Evolutionary conservation across 2,113 vertebrate species (phyloP).

Genomic region (Cygnus buccinator): DNA sequence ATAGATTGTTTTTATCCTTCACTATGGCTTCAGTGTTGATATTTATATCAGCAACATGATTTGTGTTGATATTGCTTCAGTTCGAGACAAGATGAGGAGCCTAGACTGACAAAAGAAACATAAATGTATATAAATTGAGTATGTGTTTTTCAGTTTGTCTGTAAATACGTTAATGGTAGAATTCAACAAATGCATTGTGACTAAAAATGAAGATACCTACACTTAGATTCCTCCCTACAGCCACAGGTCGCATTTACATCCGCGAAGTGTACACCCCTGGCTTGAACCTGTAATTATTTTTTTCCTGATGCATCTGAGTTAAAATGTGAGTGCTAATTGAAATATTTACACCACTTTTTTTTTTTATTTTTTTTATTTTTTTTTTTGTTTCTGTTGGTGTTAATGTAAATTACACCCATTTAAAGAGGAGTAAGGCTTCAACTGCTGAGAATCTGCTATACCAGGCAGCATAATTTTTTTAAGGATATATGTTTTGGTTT

Average conservation of each 20-base stretch:
- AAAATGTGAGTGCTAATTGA: neutral
- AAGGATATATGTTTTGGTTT: neutral
- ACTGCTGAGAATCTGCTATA: neutral
- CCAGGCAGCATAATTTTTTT: neutral
- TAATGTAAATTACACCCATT: neutral
- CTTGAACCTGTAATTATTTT: neutral
- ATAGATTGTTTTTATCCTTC: neutral
- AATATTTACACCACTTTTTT: neutral
- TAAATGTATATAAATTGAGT: neutral
- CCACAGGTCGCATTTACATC: neutral
- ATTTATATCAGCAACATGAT: neutral
- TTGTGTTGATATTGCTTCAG: neutral
- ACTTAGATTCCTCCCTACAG: neutral
- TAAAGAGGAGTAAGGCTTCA: neutral
- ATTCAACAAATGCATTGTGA: neutral
- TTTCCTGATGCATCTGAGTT: neutral
- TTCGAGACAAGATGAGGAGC: neutral
- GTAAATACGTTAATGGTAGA: neutral
- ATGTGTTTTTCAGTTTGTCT: neutral
- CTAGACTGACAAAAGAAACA: neutral
- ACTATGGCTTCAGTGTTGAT: neutral
- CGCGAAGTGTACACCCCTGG: neutral
- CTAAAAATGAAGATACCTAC: neutral
- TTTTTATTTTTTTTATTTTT: neutral
- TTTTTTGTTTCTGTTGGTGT: neutral